Evolutionary conservation across 2,888 invertebrate species (phyloP), one percentile per base, ranked within the genome.

Genomic region (Oscheius sp.): DNA sequence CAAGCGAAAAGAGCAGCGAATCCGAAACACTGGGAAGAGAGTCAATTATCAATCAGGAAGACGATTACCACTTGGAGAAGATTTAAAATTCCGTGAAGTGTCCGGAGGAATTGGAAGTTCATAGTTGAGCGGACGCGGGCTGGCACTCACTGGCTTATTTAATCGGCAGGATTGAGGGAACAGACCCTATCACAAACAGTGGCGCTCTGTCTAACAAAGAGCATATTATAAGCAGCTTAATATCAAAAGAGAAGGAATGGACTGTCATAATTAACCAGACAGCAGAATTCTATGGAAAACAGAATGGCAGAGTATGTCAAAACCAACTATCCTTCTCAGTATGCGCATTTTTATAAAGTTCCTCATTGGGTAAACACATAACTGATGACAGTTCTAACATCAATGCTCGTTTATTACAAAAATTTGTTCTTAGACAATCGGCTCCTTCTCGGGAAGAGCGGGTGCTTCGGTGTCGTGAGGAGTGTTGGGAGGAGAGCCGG

Each of bases 161-260:
- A 66, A 66, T 66, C 66, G 61, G 41, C 61, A 29, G 66, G 66
- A 66, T 66, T 52, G 66, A 66, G 66, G 66, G 58, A 23, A 63
- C 43, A 21, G 63, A 27, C 45, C 52, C 66, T 66, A 66, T 66
- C 66, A 66, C 66, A 66, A 66, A 66, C 66, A 66, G 66, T 66
- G 25, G 66, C 52, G 41, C 61, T 21, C 41, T 61, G 43, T 41
- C 45, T 61, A 45, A 61, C 61, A 61, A 61, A 61, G 61, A 35
- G 23, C 21, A 61, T 41, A 61, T 61, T 61, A 61, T 61, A 21
- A 35, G 23, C 16, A 41, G 61, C 29, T 18, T 61, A 35, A 61
- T 16, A 21, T 16, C 16, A 49, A 49, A 49, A 13, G n/a, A 18
- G 49, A 18, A 13, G 13, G n/a, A 13, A 18, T 49, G 49, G 49